Conservation (phyloP, 35 echinoderm and acorn worm species). For the Ophiothrix spiculata region DNA sequence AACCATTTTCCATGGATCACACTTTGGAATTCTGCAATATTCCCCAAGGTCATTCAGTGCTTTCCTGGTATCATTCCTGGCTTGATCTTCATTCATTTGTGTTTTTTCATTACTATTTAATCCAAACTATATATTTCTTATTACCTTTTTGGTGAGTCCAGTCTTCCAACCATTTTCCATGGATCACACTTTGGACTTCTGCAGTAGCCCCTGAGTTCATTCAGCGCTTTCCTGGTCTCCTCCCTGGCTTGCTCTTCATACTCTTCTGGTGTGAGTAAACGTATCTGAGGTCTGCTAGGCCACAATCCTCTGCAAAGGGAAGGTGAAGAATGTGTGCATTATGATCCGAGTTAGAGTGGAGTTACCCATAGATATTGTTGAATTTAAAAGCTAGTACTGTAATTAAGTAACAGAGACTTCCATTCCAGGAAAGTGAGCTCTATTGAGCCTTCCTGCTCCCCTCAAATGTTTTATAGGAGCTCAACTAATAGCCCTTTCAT, state of each 20-base stretch:
- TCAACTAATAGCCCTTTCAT: too few relatives aligned
- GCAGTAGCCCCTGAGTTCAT: slow-evolving; percentile 70
- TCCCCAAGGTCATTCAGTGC: background rate
- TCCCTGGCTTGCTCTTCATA: slow-evolving; percentile 65
- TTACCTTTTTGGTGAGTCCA: slow-evolving; percentile 90
- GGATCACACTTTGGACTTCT: slow-evolving; percentile 76
- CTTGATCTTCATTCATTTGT: background rate
- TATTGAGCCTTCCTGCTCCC: too few relatives aligned
- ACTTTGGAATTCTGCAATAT: background rate
- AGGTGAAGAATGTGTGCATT: too few relatives aligned
- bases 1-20: too few relatives aligned
- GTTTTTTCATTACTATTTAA: background rate
- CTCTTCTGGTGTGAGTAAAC: slow-evolving; percentile 65
- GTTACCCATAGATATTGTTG: too few relatives aligned
- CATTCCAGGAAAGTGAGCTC: too few relatives aligned
- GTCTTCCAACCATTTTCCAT: slow-evolving; percentile 69
- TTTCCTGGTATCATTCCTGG: too few relatives aligned
- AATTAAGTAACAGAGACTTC: too few relatives aligned
- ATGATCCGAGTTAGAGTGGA: too few relatives aligned
- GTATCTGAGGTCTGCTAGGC: slow-evolving; percentile 5
- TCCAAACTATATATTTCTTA: background rate
- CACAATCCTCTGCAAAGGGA: slow-evolving; percentile 9
- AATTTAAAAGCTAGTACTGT: too few relatives aligned
- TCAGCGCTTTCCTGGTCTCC: slow-evolving; percentile 68
- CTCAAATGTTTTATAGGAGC: too few relatives aligned